These are phyloP conservation scores for Lasiommata megera DNA, from an alignment of 2,888 invertebrate species.

Conservation along the genomic window DNA sequence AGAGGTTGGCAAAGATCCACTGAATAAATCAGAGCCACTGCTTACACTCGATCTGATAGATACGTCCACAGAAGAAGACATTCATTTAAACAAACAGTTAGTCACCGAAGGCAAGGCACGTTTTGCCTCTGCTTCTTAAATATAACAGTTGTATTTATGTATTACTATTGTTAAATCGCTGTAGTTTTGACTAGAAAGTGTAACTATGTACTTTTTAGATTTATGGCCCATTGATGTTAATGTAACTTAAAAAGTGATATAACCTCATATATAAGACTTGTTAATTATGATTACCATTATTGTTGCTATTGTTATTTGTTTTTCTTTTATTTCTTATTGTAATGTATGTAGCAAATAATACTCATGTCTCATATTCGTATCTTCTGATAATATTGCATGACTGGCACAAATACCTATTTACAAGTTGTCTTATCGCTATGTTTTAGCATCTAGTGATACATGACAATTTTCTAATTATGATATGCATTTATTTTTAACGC, in stretches of 20 bases:
- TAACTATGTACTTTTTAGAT: not conserved
- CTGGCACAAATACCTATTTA: not conserved
- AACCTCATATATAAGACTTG: conserved; percentile 18
- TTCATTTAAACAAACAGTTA: conserved; percentile 84
- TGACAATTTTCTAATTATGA: conserved; percentile 14
- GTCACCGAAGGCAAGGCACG: conserved; percentile 83
- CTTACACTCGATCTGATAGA: conserved; percentile 87
- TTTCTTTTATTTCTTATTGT: not conserved
- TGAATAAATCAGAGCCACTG: conserved; percentile 82
- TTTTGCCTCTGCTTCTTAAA: conserved; percentile 48
- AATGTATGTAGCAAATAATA: not conserved
- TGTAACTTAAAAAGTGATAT: conserved; percentile 21
- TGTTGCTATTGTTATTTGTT: too few relatives aligned
- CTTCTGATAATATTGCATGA: not conserved
- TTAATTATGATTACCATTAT: conserved; percentile 18
- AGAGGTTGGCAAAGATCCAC: conserved; percentile 82
- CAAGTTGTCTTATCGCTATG: conserved; percentile 26
- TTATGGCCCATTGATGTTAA: not conserved
- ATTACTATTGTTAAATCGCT: not conserved
- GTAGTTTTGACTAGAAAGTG: conserved; percentile 2
- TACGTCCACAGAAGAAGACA: conserved; percentile 84
- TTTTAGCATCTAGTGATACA: conserved; percentile 19
- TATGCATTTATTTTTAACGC: conserved; percentile 18
- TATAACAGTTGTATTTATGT: not conserved
- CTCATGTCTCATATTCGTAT: not conserved